Percentiles rank a stretch among this genome's conserved stretches.
These are phyloP conservation scores for Drosophila jambulina DNA, from an alignment of 1,140 invertebrate species.

Conservation along the genomic window DNA sequence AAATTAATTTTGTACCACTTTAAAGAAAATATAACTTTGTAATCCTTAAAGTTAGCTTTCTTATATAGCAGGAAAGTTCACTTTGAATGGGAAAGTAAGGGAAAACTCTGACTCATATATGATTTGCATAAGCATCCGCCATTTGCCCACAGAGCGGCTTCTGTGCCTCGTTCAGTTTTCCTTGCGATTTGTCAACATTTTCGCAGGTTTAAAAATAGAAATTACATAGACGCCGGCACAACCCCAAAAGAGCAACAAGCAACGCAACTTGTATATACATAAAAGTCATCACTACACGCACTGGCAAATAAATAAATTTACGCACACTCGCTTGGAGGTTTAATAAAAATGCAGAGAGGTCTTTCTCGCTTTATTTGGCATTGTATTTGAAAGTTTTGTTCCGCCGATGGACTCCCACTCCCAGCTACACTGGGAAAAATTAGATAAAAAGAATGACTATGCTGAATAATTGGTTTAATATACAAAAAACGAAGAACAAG, in stretches of 20 bases:
- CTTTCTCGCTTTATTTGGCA: conserved; percentile 69
- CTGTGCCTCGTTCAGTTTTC: conserved; percentile 27
- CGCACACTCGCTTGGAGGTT: conserved; percentile 9
- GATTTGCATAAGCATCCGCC: conserved; percentile 15
- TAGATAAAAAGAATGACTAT: background rate
- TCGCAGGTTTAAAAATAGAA: conserved; percentile 68
- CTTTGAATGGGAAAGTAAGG: background rate
- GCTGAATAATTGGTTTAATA: background rate
- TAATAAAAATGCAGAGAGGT: conserved; percentile 46
- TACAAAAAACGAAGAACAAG: background rate
- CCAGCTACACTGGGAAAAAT: conserved; percentile 1
- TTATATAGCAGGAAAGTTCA: background rate
- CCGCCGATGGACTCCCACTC: conserved; percentile 3
- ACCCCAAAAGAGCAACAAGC: conserved; percentile 19
- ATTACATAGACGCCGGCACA: conserved; percentile 60
- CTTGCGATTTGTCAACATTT: conserved; percentile 49
- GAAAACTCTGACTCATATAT: conserved; percentile 6
- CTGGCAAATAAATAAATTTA: conserved; percentile 13
- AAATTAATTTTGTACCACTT: background rate
- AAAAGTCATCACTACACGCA: conserved; percentile 20
- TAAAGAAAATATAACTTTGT: background rate
- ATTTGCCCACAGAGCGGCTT: conserved; percentile 22
- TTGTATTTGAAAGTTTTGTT: conserved; percentile 56
- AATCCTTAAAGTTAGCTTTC: background rate
- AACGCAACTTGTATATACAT: background rate